These are phyloP conservation scores for Dryococelus australis DNA, from an alignment of 2,888 invertebrate genomes.

Conservation along the genomic window DNA sequence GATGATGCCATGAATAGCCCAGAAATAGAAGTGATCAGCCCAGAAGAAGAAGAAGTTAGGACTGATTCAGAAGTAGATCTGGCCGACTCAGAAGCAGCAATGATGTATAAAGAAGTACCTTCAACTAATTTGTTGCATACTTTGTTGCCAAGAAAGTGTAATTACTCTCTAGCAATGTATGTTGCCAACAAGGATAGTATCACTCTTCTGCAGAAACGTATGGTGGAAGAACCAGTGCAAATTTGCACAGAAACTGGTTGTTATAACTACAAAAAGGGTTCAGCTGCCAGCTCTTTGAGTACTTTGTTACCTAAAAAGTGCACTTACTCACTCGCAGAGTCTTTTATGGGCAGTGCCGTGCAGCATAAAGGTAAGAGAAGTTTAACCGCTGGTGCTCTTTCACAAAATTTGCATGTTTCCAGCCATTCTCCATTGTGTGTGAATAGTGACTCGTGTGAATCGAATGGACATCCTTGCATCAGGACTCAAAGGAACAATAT, in stretches of 20 bases:
- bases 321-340: not conserved
- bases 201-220: too few relatives aligned
- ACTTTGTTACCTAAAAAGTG: not conserved
- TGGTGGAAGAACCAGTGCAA: not conserved
- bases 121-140: not conserved
- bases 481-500: not conserved
- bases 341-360: not conserved
- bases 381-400: not conserved
- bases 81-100: not conserved
- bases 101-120: not conserved
- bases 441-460: not conserved
- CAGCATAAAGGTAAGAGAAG: not conserved
- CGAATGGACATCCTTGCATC: not conserved
- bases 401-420: not conserved
- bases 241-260: not conserved
- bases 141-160: slow-evolving; percentile 1
- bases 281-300: not conserved
- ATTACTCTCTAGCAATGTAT: not conserved
- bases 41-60: not conserved
- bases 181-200: not conserved
- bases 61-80: too few relatives aligned
- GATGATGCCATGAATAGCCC: too few relatives aligned
- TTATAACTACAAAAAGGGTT: not conserved
- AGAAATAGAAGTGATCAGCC: too few relatives aligned
- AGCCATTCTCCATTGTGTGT: not conserved